Conservation (phyloP, 2,113 vertebrate genomes). For the Apteryx owenii region DNA sequence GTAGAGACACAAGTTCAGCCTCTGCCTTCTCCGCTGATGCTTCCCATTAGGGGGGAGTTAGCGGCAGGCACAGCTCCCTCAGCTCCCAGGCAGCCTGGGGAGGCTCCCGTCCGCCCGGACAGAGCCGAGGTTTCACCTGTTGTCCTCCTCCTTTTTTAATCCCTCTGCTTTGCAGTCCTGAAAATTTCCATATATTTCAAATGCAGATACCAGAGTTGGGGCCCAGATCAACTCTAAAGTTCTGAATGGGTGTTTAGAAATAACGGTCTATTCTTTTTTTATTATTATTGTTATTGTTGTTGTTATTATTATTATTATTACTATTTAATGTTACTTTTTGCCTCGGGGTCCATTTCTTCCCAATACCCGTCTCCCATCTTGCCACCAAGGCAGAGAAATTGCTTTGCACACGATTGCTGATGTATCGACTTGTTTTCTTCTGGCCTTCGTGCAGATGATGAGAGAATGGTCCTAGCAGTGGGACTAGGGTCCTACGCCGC, state of each 20-base stretch:
- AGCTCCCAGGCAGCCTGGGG: neutral
- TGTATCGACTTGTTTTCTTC: neutral
- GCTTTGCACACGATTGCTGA: slow-evolving; percentile 42
- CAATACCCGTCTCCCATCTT: neutral
- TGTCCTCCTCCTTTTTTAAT: neutral
- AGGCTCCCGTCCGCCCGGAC: neutral
- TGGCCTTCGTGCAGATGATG: slow-evolving; percentile 8
- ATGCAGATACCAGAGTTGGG: slow-evolving; percentile 31
- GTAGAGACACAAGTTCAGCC: neutral
- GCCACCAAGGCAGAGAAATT: slow-evolving; percentile 28
- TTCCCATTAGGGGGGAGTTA: neutral
- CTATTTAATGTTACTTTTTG: slow-evolving; percentile 65
- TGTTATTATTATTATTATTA: neutral
- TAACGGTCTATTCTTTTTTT: slow-evolving; percentile 24
- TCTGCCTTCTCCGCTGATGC: neutral
- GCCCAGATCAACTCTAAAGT: slow-evolving; percentile 47
- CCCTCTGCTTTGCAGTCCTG: neutral
- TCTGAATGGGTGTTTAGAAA: slow-evolving; percentile 52
- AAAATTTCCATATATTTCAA: neutral
- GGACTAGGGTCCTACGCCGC: neutral
- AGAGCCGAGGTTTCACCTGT: neutral
- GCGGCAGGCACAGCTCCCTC: neutral
- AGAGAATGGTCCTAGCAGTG: neutral
- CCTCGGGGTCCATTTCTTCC: slow-evolving; percentile 47
- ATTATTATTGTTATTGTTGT: neutral